Evolutionary conservation across 2,113 vertebrate genomes (phyloP), one percentile per base, ranked within the genome.

Genomic region (Percina caprodes): DNA sequence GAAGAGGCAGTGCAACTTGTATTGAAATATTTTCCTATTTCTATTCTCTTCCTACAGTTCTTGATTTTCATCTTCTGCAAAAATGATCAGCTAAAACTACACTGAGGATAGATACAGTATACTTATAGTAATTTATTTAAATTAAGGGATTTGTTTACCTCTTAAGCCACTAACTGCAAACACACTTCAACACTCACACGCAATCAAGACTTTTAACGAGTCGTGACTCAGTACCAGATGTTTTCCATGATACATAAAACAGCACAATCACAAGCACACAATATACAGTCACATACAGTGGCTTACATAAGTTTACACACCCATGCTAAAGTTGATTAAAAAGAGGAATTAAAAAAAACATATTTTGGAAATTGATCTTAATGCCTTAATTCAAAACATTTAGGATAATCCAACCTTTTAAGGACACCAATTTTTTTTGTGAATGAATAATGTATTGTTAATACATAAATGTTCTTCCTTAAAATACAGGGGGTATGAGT

Each of bases 211-310:
- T 26, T 55, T 65, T 16, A n/a, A 65, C 14, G 21, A 66, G 35
- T 3, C 13, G 10, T 55, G 60, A 66, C 49, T 54, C 48, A 16
- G 10, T 6, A 16, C n/a, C 45, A 69, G 66, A 69, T 61, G 65
- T 77, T 60, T 49, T 35, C 42, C 51, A n/a, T 39, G 15, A 69
- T 5, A 46, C 35, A 66, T 48, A 33, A 67, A 68, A 24, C 15
- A 45, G 60, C 49, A 54, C 24, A 49, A 11, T 10, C 61, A n/a
- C 23, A 30, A 45, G 42, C 60, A 75, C 11, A 39, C 19, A 26
- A 46, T 3, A 18, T 24, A 24, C n/a, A 66, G 42, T 48, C 15
- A 11, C 15, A 2, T 30, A 30, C 30, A 30, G 30, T 30, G 30
- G 30, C 30, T 4, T 30, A 4, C 30, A 30, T 30, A 30, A 30